Evolutionary conservation across 2,888 invertebrate species (phyloP), one percentile per base, ranked within the genome.

Genomic region (Tachystola acroxantha): DNA sequence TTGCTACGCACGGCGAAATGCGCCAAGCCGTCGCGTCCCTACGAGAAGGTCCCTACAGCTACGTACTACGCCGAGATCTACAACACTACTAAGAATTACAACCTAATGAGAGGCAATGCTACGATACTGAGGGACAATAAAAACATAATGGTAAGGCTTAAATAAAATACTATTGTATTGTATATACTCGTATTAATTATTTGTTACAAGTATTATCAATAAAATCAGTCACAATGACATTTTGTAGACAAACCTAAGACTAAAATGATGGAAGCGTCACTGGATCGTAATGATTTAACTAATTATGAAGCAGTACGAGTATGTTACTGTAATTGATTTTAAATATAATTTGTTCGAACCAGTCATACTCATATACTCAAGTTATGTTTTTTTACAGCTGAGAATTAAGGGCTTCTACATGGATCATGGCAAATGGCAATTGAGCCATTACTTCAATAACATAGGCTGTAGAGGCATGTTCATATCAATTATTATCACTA

Each of bases 31-130:
- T 40, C 46, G 0, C 29, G 14, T 2, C 53, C 55, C 0, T 28
- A 50, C 19, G 46, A 50, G 6, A 31, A 32, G 7, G 13, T 46
- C 0, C 49, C 49, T 0, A 27, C 44, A 0, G 22, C 43, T 0
- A n/a, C 22, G 1, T 46, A 42, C 35, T 13, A 28, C 13, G 37
- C 25, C 0, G 48, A 52, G n/a, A 16, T 48, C 0, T 52, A 52
- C 30, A 50, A 52, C 29, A 42, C 43, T 2, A 41, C 39, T 7
- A 37, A 37, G 4, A 42, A 44, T 5, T n/a, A 9, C 12, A 44
- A 43, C 20, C 13, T 49, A 10, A 9, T 54, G 37, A 34, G 41
- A 13, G 52, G 50, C 1, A 46, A 52, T 10, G 27, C 45, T 0
- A 47, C 46, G 1, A 35, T 50, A 2, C 10, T 36, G 1, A 40